Base-by-base conservation (phyloP, 2,888 invertebrate species). In the Hypena proboscidalis region DNA sequence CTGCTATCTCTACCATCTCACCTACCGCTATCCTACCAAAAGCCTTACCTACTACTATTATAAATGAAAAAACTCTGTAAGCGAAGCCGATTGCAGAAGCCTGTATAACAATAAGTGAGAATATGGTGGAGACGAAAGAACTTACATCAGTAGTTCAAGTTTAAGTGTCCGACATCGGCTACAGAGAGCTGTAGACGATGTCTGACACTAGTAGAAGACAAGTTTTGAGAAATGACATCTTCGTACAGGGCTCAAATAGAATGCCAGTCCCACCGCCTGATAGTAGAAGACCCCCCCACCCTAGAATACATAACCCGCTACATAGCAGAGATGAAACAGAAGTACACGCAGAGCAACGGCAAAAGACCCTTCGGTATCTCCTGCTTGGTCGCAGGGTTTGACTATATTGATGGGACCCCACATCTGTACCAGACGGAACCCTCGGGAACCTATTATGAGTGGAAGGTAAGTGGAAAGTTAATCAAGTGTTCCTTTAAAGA, bases 381-480 rank as follows among this genome's bases (percentile, higher is more conserved):
- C 1, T 98, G 98, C 70, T 90, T 99, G 8, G 94, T 99, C 63
- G 98, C 97, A 27, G 99, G 99, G 0, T 99, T 98, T 76, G 98
- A 99, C 85, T 94, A 93, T 61, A n/a, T n/a, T n/a, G 98, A 98
- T 79, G 98, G 98, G 2, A 93, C 94, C 6, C 96, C 99, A 2
- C 97, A 97, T 86, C 90, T 99, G 31, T 99, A 97, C 85, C 98
- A 99, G 88, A 99, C 99, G 0, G 99, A 99, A 81, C 99, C 99
- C 0, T 98, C 98, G 13, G 99, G 98, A 32, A 97, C 97, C 58
- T 98, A 97, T 81, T 98, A 97, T 74, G 98, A 98, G 81, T 99
- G 98, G 97, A 97, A 77, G 96, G 81, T 80, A 0, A 15, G 44
- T 31, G n/a, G 0, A 14, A 9, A 29, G 4, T 9, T 5, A 0